Conservation (phyloP, 2,113 vertebrate species). For the Anhinga anhinga region DNA sequence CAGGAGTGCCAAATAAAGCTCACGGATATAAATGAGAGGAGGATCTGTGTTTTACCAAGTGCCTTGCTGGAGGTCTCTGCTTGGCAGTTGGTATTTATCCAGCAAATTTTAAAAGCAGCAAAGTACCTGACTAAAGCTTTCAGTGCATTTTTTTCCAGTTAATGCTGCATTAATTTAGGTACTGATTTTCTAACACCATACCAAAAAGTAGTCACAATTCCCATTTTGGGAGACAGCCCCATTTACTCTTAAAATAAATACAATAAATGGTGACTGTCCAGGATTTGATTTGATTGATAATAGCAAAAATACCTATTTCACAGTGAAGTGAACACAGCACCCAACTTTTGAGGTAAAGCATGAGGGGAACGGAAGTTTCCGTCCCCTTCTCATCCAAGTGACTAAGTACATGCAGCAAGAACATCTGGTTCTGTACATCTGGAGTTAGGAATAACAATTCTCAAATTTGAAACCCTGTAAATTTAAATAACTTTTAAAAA, state of each 20-base stretch:
- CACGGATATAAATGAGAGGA: accelerated
- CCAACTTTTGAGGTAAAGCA: not conserved
- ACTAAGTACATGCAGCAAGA: conserved; percentile 7
- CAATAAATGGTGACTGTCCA: not conserved
- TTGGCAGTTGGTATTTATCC: not conserved
- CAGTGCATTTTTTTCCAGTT: not conserved
- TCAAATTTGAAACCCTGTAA: conserved; percentile 22
- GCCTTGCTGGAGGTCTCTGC: not conserved
- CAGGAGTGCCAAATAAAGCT: not conserved
- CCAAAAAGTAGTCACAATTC: not conserved
- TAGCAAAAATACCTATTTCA: not conserved
- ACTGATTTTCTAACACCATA: not conserved
- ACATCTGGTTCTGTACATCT: not conserved
- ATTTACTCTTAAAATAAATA: not conserved
- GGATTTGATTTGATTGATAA: not conserved
- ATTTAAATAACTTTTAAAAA: not conserved
- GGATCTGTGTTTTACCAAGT: not conserved
- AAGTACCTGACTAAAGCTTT: not conserved
- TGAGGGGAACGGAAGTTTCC: not conserved
- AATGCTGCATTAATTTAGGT: not conserved
- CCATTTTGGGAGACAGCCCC: not conserved
- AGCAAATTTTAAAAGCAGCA: not conserved
- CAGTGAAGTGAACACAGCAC: conserved; percentile 80
- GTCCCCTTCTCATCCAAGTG: not conserved
- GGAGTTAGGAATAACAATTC: not conserved